Base-by-base conservation (phyloP, 1,140 invertebrate species). In the Lerema accius region DNA sequence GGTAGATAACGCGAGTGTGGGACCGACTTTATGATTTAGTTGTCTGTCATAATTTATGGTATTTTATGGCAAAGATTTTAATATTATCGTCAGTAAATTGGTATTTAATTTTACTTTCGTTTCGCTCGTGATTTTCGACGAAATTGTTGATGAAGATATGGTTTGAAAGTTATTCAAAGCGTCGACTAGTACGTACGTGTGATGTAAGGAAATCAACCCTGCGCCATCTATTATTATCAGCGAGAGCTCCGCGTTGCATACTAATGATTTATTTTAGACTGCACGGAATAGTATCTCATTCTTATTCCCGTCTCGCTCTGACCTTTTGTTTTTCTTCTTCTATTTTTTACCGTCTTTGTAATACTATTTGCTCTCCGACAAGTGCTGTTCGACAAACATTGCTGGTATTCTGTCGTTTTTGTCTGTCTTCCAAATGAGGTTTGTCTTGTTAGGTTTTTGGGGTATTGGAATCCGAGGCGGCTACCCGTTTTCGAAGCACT, bases 321-420 rank as follows among this genome's bases (percentile, higher is more conserved):
- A 65, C 43, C 71, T 82, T 86, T 89, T 86, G 77, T 82, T 82
- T 80, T 80, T 80, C 71, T 76, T 76, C 71, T 72, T 80, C 74
- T 78, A 71, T 80, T 76, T 71, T 77, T 74, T 80, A 67, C 68
- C 68, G 68, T 80, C 81, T 80, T 82, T 85, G 82, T 84, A 70
- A 72, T 73, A 79, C 74, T 86, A 75, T 87, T 87, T 87, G 81
- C 78, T 80, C 78, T 80, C 82, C 76, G 83, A 82, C 82, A 87
- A 89, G 83, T 89, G 84, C 78, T 66, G 59, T 67, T 67, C 56
- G 76, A 78, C 83, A 85, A 85, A 87, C 79, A 86, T 78, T 68
- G 71, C 53, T 69, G 78, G 82, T 79, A 76, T 80, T 75, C 39
- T 55, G 69, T 80, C 78, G 79, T 78, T 88, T 79, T 83, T 63